Conservation (phyloP, 2,113 vertebrate species). For the Cyanistes caeruleus region DNA sequence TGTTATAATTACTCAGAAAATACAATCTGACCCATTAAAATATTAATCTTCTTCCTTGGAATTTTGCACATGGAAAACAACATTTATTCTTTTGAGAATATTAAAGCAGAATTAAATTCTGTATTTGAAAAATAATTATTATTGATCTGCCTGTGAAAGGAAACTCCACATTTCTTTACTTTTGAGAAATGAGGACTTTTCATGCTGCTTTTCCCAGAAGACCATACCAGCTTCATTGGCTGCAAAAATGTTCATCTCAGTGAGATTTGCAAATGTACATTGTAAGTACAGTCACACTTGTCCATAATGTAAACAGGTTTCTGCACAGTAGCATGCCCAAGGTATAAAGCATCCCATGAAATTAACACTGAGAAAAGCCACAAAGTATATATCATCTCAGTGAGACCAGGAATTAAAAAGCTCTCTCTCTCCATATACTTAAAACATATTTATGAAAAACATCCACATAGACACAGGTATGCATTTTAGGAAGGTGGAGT, state of each 20-base stretch:
- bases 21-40: neutral
- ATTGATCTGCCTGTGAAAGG: neutral
- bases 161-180: neutral
- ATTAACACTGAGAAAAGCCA: neutral
- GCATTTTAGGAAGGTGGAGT: neutral
- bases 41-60: neutral
- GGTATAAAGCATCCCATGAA: neutral
- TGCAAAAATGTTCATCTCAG: neutral
- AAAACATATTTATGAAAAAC: neutral
- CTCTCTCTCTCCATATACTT: neutral
- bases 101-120: neutral
- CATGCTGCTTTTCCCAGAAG: neutral
- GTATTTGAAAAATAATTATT: neutral
- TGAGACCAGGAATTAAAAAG: neutral
- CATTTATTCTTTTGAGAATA: neutral
- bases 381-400: neutral
- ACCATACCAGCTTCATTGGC: neutral
- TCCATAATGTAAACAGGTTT: neutral
- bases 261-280: neutral
- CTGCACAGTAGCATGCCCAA: neutral
- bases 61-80: neutral
- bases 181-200: neutral
- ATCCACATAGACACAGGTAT: rapidly evolving
- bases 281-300: neutral
- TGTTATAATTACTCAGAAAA: neutral